Percentiles rank a stretch among this genome's conserved stretches.
phyloP scores from a whole-genome alignment of 2,888 invertebrate genomes.

The Myopa tessellatipennis region DNA sequence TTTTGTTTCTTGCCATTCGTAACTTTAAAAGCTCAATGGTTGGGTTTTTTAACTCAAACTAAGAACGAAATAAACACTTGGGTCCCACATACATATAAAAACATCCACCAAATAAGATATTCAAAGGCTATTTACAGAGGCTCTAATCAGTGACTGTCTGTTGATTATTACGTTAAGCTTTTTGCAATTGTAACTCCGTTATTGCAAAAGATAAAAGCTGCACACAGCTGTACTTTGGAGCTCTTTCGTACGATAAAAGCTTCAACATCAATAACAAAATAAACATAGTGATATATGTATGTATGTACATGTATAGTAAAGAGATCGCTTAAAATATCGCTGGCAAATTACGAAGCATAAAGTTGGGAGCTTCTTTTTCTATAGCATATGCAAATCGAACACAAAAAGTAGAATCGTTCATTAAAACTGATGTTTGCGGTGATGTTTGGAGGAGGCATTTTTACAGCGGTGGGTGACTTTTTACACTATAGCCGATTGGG shows the following conservation, averaged over 20 bases:
- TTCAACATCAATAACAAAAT: constrained; percentile 12
- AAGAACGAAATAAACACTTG: neutral
- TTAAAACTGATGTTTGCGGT: constrained; percentile 1
- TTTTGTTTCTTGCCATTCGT: neutral
- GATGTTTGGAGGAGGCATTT: neutral
- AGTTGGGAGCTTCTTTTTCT: neutral
- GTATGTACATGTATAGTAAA: neutral
- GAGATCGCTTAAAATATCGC: neutral
- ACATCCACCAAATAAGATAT: constrained; percentile 31
- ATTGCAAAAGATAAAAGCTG: constrained; percentile 32
- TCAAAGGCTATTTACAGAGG: constrained; percentile 36
- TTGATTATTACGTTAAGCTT: neutral
- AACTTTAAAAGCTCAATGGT: constrained; percentile 20
- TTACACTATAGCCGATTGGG: neutral
- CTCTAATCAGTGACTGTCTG: constrained; percentile 4
- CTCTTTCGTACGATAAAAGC: neutral
- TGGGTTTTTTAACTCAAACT: neutral
- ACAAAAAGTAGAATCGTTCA: neutral
- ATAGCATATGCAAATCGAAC: neutral
- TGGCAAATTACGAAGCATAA: constrained; percentile 13
- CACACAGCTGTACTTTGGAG: neutral
- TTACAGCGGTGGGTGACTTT: constrained; percentile 14
- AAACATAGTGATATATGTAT: neutral
- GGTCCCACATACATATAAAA: constrained; percentile 15
- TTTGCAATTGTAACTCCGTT: neutral